Evolutionary conservation across 2,888 invertebrate species (phyloP), one percentile per base, ranked within the genome.

Genomic region (Eilema sororculum): DNA sequence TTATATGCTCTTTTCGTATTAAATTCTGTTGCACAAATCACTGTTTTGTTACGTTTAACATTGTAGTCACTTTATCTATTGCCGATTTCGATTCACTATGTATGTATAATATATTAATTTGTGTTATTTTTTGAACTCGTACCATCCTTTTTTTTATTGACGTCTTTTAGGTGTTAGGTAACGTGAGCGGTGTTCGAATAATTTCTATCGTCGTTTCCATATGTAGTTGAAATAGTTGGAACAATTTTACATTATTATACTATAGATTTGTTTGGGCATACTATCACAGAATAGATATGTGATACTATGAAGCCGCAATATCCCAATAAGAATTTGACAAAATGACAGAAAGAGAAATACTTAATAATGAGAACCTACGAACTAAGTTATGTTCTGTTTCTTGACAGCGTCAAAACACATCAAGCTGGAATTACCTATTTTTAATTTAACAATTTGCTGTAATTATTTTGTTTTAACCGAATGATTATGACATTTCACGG

Each of bases 81-180:
- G n/a, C n/a, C 8, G 52, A 52, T 52, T 5, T 52, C 6, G 4
- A 41, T 41, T 13, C 16, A 16, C 33, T 13, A 41, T 22, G 20
- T 24, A 33, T 61, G 37, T 37, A 22, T 61, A 33, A 37, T 61
- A 61, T 13, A 16, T 52, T 9, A 24, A 16, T 16, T 57, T 59
- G 61, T 24, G 22, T 10, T 28, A 41, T 57, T 59, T 68, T 71
- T 46, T 28, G 46, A 59, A 57, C 10, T 61, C 13, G 28, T 30
- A 30, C 37, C 20, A 37, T 37, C 46, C 59, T 67, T 25, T 46
- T 25, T 25, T 20, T 66, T 66, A 52, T 52, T 58, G 58, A 24
- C 41, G 65, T 66, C 33, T 30, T 66, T 58, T 66, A 66, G 65
- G 37, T 66, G 25, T 58, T 66, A 65, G 22, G 28, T 65, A 41